These are phyloP conservation scores for Heliconius ismenius DNA, from an alignment of 2,888 invertebrate genomes.

Conservation along the genomic window DNA sequence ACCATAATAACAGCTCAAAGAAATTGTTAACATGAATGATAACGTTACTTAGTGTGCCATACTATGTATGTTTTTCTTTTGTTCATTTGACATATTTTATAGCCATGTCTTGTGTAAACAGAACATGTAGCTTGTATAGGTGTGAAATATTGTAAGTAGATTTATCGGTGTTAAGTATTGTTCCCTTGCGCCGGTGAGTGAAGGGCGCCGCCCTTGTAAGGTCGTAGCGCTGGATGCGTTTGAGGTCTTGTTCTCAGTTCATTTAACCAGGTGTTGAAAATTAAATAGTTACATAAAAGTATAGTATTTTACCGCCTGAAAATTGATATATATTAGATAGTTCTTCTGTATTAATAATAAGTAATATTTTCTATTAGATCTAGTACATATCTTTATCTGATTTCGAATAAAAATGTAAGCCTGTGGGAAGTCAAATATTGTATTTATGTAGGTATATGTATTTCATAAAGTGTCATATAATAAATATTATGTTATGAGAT, in stretches of 20 bases:
- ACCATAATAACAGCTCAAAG: constrained; percentile 64
- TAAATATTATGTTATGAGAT: constrained; percentile 74
- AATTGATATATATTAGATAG: not conserved
- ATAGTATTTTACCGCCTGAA: not conserved
- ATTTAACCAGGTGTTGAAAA: constrained; percentile 21
- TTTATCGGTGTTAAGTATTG: constrained; percentile 76
- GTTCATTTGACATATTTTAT: constrained; percentile 76
- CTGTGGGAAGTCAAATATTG: not conserved
- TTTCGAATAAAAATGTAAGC: not conserved
- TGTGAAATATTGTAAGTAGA: constrained; percentile 77
- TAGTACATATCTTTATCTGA: not conserved
- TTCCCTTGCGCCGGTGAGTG: constrained; percentile 53
- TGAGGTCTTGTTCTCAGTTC: constrained; percentile 48
- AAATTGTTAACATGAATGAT: constrained; percentile 62
- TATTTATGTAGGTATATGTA: not conserved
- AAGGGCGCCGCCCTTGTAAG: constrained; percentile 51
- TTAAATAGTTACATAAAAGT: not conserved
- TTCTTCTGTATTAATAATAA: too few species aligned
- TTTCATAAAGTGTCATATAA: constrained; percentile 27
- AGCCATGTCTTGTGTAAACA: constrained; percentile 79
- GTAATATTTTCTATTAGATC: not conserved
- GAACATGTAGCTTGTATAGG: constrained; percentile 64
- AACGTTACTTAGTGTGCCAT: constrained; percentile 61
- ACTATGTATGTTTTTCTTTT: constrained; percentile 73
- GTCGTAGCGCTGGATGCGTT: constrained; percentile 44